Base-by-base conservation (phyloP, 2,797 vertebrate species). In the Momotus momota region DNA sequence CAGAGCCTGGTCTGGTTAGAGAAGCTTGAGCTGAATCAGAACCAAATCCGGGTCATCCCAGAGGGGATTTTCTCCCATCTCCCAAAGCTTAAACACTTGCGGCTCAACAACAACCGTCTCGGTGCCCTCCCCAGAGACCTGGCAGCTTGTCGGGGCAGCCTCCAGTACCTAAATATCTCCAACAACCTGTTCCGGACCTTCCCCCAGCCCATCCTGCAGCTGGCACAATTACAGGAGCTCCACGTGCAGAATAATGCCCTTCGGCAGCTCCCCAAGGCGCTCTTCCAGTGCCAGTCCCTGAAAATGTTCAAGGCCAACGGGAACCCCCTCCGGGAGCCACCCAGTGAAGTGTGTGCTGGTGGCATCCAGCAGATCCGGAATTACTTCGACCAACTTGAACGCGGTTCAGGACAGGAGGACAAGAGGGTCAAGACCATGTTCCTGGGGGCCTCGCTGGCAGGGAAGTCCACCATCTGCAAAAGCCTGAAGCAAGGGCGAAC, bases 351-450 rank as follows among this genome's bases (percentile, higher is more conserved):
- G 40, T 98, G 98, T 4, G 95, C 93, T 5, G 98, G 98, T 38
- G 98, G 98, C 54, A 91, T 98, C 77, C 97, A 72, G 91, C 98
- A 98, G 72, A 98, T 98, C 83, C 74, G 65, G 46, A 98, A 91
- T 84, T 98, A 98, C 79, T 98, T 98, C 87, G 54, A 3, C 22
- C 97, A 98, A 40, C 95, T 98, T 46, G 94, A 97, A 46, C 64
- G 8, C 0, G 4, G 71, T 27, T 86, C 29, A 1, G 96, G 77
- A 14, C 92, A 94, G 46, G 97, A 97, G 66, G 94, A 97, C 65
- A 96, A 85, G 94, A 98, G 98, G 26, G 92, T 98, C 43, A 98
- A 98, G 95, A 98, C 98, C 41, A 98, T 98, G 97, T 98, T 98
- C 87, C 96, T 98, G 82, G 98, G 98, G 20, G 97, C 97, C 55